phyloP scores from a whole-genome alignment of 1,140 invertebrate species.

The Globodera rostochiensis region DNA sequence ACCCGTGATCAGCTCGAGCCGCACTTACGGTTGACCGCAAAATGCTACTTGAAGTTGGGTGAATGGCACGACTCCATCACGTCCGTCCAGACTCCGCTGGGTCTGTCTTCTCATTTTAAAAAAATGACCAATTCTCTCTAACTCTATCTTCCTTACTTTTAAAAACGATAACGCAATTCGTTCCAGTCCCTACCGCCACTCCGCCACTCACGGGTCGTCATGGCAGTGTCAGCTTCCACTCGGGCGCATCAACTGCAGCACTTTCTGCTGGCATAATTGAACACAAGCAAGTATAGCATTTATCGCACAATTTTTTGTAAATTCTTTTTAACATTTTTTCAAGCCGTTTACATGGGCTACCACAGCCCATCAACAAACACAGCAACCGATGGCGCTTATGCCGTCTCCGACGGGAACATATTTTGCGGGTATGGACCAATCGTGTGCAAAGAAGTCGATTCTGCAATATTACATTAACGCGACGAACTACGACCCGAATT shows the following conservation, averaged over 20 bases:
- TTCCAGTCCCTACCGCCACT: not conserved
- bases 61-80: constrained; percentile 72
- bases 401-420: not conserved
- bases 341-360: not conserved
- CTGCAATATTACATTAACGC: constrained; percentile 82
- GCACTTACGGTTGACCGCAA: constrained; percentile 52
- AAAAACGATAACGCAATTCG: not conserved
- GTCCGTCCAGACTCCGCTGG: constrained; percentile 25
- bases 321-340: not conserved
- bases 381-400: not conserved
- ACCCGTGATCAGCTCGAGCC: constrained; percentile 43
- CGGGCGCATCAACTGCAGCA: not conserved
- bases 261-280: not conserved
- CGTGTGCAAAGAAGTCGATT: constrained; percentile 69
- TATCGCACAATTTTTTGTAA: not conserved
- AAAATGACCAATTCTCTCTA: too few species aligned
- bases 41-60: constrained; percentile 85
- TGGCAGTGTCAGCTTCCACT: constrained; percentile 10
- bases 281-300: not conserved
- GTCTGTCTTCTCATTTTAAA: not conserved
- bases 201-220: constrained; percentile 10
- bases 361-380: constrained; percentile 13
- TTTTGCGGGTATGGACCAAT: constrained; percentile 29
- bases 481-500: constrained; percentile 80
- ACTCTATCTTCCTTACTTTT: not conserved